Evolutionary conservation across 2,888 invertebrate species (phyloP), one percentile per base, ranked within the genome.

Genomic region (Hydrotaea diabolus): DNA sequence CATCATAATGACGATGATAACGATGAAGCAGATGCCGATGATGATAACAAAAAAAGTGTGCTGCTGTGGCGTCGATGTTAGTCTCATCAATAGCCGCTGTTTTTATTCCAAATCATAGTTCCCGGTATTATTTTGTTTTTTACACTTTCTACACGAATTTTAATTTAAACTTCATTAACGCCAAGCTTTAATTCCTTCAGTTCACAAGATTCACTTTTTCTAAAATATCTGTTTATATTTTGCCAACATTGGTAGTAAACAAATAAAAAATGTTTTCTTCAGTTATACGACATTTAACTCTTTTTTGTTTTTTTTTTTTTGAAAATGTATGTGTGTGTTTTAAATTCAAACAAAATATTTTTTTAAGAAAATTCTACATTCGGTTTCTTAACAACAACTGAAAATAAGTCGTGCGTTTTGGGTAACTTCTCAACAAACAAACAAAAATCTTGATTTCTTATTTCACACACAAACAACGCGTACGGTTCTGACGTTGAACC

Each of bases 401-500:
- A 39, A 43, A 57, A 31, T 31, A 26, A 71, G 0, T 72, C 19
- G 39, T 57, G 57, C 39, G 73, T 39, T 23, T 66, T n/a, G n/a
- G n/a, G 31, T 31, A n/a, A 21, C 36, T 53, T 43, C 19, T 59
- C 57, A 46, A 49, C n/a, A n/a, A n/a, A n/a, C n/a, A n/a, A 13
- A 69, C 31, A 31, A 31, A 31, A 31, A 31, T 8, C 62, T 77
- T 62, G 19, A 7, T 49, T 49, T 46, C 49, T 69, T 23, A 59
- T 39, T 39, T 39, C 39, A 78, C 74, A 77, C 23, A 17, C 43
- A 72, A 64, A 64, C 62, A 80, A 72, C 69, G 88, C 89, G 90
- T 87, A 89, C 89, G 89, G 88, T 87, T 87, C 89, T 88, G 88
- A 90, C 88, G 91, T 90, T 91, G 89, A 92, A 92, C 92, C 92